phyloP scores from a whole-genome alignment of 2,888 invertebrate genomes.

The Xestia sexstrigata region DNA sequence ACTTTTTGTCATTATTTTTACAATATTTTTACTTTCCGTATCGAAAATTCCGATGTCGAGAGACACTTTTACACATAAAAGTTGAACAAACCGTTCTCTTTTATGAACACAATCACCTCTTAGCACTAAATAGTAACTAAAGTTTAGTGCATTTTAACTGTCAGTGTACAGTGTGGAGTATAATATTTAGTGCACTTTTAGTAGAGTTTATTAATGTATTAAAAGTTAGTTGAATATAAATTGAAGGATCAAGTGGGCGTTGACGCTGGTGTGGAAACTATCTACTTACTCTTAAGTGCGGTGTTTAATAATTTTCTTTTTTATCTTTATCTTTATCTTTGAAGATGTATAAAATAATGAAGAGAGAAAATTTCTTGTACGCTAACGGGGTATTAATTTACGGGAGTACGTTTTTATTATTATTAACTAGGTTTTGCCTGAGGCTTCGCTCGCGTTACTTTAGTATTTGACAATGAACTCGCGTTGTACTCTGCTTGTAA shows the following conservation, averaged over 20 bases:
- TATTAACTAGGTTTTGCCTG: background rate
- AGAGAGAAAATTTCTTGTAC: background rate
- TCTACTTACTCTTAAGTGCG: background rate
- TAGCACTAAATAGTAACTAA: constrained; percentile 16
- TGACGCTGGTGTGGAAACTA: constrained; percentile 10
- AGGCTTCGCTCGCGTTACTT: too few relatives aligned
- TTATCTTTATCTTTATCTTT: too few relatives aligned
- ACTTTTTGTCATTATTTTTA: too few relatives aligned
- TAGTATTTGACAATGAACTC: too few relatives aligned
- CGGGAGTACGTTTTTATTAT: background rate
- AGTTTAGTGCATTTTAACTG: constrained; percentile 35
- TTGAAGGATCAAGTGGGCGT: constrained; percentile 11
- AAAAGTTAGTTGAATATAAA: constrained; percentile 35
- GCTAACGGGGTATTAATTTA: background rate
- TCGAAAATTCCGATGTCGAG: background rate
- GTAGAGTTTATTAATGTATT: constrained; percentile 43
- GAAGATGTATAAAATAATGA: background rate
- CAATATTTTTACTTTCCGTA: too few relatives aligned
- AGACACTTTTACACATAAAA: background rate
- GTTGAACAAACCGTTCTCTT: constrained; percentile 27
- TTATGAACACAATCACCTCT: constrained; percentile 47
- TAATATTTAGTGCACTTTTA: constrained; percentile 5
- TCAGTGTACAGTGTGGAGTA: background rate
- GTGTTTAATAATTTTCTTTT: background rate
- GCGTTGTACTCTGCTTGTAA: too few relatives aligned